Conservation (phyloP, 2,113 vertebrate genomes). For the Trematocara unimaculatum region DNA sequence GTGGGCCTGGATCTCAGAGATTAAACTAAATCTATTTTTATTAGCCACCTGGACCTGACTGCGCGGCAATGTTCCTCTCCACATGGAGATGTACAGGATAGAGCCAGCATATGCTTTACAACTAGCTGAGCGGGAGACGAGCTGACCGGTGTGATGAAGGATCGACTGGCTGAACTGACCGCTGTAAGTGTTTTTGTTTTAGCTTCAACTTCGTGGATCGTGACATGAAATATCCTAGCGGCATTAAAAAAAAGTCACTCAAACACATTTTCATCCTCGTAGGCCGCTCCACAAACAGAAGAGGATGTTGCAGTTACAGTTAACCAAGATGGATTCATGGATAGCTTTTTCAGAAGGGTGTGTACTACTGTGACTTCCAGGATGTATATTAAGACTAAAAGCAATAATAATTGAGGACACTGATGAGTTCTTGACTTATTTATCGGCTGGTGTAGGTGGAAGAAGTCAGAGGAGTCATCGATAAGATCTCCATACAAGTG, state of each 20-base stretch:
- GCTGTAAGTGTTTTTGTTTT: conserved; percentile 68
- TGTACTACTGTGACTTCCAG: not conserved
- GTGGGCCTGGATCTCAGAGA: not conserved
- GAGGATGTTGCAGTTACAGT: conserved; percentile 76
- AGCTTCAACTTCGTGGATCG: not conserved
- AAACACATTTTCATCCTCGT: not conserved
- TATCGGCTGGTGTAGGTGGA: conserved; percentile 78
- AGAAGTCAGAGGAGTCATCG: conserved; percentile 80
- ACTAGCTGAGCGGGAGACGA: not conserved
- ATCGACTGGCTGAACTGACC: conserved; percentile 82
- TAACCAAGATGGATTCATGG: conserved; percentile 88
- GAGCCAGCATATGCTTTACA: not conserved
- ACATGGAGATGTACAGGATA: not conserved
- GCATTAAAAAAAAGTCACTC: not conserved
- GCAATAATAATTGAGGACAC: not conserved
- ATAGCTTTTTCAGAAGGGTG: conserved; percentile 91
- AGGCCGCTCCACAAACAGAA: conserved; percentile 76
- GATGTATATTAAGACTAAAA: not conserved
- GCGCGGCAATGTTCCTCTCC: not conserved
- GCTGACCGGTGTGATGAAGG: conserved; percentile 77
- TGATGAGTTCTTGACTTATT: not conserved
- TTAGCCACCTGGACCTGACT: not conserved
- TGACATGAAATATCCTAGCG: not conserved
- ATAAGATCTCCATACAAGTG: conserved; percentile 81
- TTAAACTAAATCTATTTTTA: not conserved